A percentile compares a stretch with the other conserved stretches of the same genome.
Conservation (phyloP, 2,113 vertebrate species). For the Lophura nycthemera region DNA sequence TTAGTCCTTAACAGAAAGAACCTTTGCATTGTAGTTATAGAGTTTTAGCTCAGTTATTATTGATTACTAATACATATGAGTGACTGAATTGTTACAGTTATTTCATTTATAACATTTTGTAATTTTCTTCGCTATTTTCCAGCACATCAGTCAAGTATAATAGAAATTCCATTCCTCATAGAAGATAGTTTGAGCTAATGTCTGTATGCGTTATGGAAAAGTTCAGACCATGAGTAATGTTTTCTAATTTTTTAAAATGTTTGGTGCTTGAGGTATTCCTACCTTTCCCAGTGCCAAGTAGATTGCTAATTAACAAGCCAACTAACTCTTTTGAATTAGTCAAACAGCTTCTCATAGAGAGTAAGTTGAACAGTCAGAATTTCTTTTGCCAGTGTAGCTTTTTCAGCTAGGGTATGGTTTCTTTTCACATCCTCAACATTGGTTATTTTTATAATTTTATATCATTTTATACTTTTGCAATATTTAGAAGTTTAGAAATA, state of each 20-base stretch:
- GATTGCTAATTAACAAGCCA: neutral
- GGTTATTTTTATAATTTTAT: neutral
- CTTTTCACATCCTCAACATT: neutral
- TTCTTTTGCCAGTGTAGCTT: neutral
- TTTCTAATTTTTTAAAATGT: neutral
- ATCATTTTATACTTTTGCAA: neutral
- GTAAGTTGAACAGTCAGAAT: neutral
- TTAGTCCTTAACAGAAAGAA: neutral
- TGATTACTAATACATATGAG: neutral
- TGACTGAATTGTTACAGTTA: neutral
- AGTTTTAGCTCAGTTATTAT: neutral
- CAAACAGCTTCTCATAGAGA: neutral
- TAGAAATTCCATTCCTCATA: neutral
- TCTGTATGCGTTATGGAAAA: neutral
- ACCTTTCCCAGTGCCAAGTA: neutral
- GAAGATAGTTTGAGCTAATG: neutral
- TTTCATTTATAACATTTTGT: neutral
- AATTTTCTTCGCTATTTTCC: neutral
- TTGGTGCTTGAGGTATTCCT: neutral
- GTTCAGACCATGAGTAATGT: neutral
- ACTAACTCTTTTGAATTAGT: neutral
- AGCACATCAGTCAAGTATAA: neutral
- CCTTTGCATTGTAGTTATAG: neutral
- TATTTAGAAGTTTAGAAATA: neutral
- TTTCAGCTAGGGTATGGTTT: neutral